Percentiles rank a stretch among this genome's conserved stretches.
phyloP scores from a whole-genome alignment of 2,797 vertebrate genomes.

The Sarcophilus harrisii region DNA sequence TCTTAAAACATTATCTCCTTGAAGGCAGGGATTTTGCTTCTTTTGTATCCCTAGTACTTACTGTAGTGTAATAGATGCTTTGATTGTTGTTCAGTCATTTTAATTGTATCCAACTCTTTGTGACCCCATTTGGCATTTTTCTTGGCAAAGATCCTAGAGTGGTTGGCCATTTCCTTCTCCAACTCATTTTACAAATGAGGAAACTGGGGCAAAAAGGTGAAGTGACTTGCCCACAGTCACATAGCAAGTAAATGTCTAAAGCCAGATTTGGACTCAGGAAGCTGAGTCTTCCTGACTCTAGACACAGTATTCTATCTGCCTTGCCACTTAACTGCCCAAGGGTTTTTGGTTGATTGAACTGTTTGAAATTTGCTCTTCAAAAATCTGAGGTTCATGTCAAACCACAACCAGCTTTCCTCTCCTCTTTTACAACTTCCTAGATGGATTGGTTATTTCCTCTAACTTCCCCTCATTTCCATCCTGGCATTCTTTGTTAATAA shows the following conservation, averaged over 20 bases:
- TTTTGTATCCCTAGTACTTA: background rate
- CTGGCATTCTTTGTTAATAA: background rate
- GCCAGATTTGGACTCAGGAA: background rate
- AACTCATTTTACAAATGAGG: background rate
- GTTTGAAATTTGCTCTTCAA: background rate
- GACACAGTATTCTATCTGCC: rapidly evolving
- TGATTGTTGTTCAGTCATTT: background rate
- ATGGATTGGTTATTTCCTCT: background rate
- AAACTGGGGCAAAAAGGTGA: too few relatives aligned
- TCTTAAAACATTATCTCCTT: background rate
- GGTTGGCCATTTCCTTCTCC: background rate
- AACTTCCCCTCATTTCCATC: background rate
- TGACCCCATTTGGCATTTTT: background rate
- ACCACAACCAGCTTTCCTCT: background rate
- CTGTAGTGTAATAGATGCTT: background rate
- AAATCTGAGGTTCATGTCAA: background rate
- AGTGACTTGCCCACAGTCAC: background rate
- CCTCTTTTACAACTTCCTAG: background rate
- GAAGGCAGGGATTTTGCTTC: background rate
- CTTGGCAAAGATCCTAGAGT: background rate
- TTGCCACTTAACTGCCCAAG: rapidly evolving
- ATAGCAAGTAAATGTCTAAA: background rate
- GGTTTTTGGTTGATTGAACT: background rate
- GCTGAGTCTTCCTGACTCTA: background rate
- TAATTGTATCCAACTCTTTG: background rate